These are phyloP conservation scores for Parotia lawesii DNA, from an alignment of 2,113 vertebrate genomes.

Conservation along the genomic window DNA sequence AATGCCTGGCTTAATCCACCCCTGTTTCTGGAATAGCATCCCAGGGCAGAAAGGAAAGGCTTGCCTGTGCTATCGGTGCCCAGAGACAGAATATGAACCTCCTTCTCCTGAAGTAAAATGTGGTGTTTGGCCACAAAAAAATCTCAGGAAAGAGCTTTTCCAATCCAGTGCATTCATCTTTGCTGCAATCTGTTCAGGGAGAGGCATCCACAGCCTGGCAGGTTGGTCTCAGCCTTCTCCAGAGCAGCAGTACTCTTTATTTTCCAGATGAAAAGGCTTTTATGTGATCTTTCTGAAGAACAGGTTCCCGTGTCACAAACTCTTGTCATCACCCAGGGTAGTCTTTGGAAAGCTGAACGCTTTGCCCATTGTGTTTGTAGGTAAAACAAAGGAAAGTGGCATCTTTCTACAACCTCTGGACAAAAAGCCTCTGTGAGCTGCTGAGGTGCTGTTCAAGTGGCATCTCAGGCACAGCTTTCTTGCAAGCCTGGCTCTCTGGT, in stretches of 20 bases:
- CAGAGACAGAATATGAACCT: neutral
- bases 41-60: neutral
- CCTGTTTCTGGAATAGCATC: neutral
- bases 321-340: neutral
- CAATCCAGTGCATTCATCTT: neutral
- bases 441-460: neutral
- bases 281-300: neutral
- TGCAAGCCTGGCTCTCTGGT: neutral
- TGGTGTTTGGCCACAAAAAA: neutral
- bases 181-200: neutral
- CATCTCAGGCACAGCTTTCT: neutral
- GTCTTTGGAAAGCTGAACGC: neutral
- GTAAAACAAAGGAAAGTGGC: neutral
- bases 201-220: neutral
- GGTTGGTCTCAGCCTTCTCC: neutral
- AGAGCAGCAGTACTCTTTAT: neutral
- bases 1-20: neutral
- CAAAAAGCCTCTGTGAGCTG: neutral
- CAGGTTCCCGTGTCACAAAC: neutral
- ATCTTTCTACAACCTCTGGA: neutral
- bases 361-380: neutral
- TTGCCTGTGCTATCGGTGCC: neutral
- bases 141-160: neutral
- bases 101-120: neutral
- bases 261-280: neutral